Base-by-base conservation (phyloP, 2,797 vertebrate species). In the Lagodon rhomboides region DNA sequence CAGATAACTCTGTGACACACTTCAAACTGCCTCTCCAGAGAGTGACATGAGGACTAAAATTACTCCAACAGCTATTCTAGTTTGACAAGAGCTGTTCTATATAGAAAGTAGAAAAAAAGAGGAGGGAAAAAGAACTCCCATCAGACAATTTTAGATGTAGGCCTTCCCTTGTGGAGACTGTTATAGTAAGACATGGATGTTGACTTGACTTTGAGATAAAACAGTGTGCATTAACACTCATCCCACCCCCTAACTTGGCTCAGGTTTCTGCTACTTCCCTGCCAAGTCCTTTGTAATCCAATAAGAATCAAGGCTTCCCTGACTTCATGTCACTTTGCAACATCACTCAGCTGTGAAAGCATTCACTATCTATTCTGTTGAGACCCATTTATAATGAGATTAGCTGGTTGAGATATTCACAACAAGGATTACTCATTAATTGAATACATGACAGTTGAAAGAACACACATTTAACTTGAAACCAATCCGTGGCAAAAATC, bases 1-100 rank as follows among this genome's bases (percentile, higher is more conserved):
- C 88, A 91, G 89, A 92, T 89, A 90, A 84, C 76, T 72, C 55
- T 71, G 75, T 88, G 92, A 90, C 91, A 93, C 85, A 89, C 78
- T 91, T 92, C 38, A 69, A 80, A 68, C 75, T 51, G 25, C 44
- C 23, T 85, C 93, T 90, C 91, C 46, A 61, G 89, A 87, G 91
- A 88, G 18, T 3, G n/a, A 15, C 72, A 71, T 0, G n/a, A 64
- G 77, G 77, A 66, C 91, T 87, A 91, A 90, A 92, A 85, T 91
- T 73, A 90, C 60, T 73, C 68, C 7, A 17, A 27, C 47, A 43
- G 77, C 81, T 87, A 90, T 89, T 90, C 87, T 67, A 65, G 84
- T 87, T 84, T 46, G 55, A 83, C 75, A 38, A 73, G 80, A 3
- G 18, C 68, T 83, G 89, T 69, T 92, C 90, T 83, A 92, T 69